These are phyloP conservation scores for Atta cephalotes DNA, from an alignment of 1,140 invertebrate genomes.

Conservation along the genomic window DNA sequence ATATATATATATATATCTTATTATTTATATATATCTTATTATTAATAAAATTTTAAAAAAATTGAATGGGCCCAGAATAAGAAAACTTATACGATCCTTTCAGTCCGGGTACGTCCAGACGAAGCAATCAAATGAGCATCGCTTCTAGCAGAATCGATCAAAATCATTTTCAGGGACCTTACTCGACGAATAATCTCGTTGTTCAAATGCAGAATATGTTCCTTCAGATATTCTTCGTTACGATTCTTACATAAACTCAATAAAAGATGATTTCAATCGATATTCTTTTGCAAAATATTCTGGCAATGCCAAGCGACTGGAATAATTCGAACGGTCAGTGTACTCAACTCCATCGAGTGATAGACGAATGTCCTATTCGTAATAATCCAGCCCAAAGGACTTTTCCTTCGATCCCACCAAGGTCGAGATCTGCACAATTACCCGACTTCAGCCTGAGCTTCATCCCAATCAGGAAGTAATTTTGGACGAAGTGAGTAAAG, in stretches of 20 bases:
- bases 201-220: slow-evolving; percentile 87
- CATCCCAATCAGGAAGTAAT: slow-evolving; percentile 95
- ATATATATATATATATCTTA: no score
- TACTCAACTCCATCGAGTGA: slow-evolving; percentile 81
- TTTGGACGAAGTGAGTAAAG: slow-evolving; percentile 93
- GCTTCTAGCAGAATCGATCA: slow-evolving; percentile 82
- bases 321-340: slow-evolving; percentile 77
- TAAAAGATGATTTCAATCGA: background rate
- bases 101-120: slow-evolving; percentile 93
- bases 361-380: slow-evolving; percentile 89
- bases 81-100: slow-evolving; percentile 96
- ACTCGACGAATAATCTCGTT: slow-evolving; percentile 88
- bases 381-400: slow-evolving; percentile 86
- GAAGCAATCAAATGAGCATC: slow-evolving; percentile 90
- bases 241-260: background rate
- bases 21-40: no score
- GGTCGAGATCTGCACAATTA: slow-evolving; percentile 87
- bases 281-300: slow-evolving; percentile 76
- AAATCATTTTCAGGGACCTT: slow-evolving; percentile 85
- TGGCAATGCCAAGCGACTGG: slow-evolving; percentile 80
- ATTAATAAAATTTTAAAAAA: no score
- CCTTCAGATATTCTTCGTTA: slow-evolving; percentile 78
- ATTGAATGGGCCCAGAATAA: slow-evolving; percentile 83
- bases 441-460: slow-evolving; percentile 90
- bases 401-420: slow-evolving; percentile 87